Evolutionary conservation across 2,113 vertebrate genomes (phyloP).

Genomic region (Myxocyprinus asiaticus): DNA sequence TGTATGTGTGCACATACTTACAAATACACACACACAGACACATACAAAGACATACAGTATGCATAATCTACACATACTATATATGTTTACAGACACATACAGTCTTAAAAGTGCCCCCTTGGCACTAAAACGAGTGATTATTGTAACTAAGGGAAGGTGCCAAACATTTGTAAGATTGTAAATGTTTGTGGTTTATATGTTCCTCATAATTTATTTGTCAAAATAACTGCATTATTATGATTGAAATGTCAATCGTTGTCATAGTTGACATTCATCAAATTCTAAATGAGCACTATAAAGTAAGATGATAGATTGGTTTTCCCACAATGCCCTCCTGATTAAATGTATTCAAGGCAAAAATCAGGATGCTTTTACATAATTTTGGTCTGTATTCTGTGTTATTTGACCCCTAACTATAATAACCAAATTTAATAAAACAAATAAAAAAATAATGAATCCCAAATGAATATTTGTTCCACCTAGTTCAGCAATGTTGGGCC

Average conservation of each 20-base stretch:
- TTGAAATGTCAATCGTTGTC: conserved; percentile 12
- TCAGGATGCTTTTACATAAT: not conserved
- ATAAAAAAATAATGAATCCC: no score
- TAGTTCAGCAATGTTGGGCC: no score
- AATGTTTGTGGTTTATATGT: conserved; percentile 24
- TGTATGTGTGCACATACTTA: conserved; percentile 28
- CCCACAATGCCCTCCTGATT: conserved; percentile 44
- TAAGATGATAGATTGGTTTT: not conserved
- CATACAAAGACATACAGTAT: conserved; percentile 4
- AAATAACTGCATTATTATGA: conserved; percentile 1
- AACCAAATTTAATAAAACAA: no score
- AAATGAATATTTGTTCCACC: no score
- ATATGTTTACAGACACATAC: conserved; percentile 76
- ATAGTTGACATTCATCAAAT: conserved; percentile 25
- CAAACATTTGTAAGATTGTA: conserved; percentile 66
- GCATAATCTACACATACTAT: conserved; percentile 33
- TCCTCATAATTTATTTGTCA: not conserved
- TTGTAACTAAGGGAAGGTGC: conserved; percentile 52
- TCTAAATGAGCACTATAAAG: not conserved
- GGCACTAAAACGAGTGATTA: conserved; percentile 44
- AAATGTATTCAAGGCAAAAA: not conserved
- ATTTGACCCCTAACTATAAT: not conserved
- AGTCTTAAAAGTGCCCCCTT: conserved; percentile 72
- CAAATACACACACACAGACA: conserved; percentile 28
- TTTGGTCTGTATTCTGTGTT: not conserved